Base-by-base conservation (phyloP, 1,140 invertebrate species). In the Andricus grossulariae region DNA sequence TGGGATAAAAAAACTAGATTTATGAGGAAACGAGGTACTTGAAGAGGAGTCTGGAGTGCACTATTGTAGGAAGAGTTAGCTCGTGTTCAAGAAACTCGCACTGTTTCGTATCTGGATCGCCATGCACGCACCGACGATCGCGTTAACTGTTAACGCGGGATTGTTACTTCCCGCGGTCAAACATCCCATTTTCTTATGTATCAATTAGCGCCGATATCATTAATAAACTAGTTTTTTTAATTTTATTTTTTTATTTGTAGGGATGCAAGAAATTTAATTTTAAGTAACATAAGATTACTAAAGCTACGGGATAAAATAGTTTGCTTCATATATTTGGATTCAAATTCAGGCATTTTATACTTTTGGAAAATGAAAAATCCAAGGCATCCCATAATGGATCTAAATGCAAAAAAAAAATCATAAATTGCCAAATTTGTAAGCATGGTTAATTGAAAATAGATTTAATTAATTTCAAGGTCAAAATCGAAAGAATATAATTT, bases 61-160 rank as follows among this genome's bases (percentile, higher is more conserved):
- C 71, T 72, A 52, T 72, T 72, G 16, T 5, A 72, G 71, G 50
- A 72, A 52, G 45, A 77, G 74, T 52, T 50, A 73, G 82, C 81
- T 84, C 82, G 82, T 85, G 85, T 82, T 81, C 82, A 80, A 89
- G 85, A 87, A 91, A 86, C 87, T 91, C 88, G 90, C 90, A 90
- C 90, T 91, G 90, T 90, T 92, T 92, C 89, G 88, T 91, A 92
- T 92, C 89, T 92, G 90, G 91, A 91, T 91, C 91, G 88, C 77
- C 66, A 74, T 89, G 80, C 87, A 91, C 88, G 90, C 89, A 88
- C 85, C 88, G 90, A 86, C 89, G 89, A 85, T 77, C 87, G 82
- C 86, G 84, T 85, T 90, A 89, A 88, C 87, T 82, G 86, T 86
- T 88, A 88, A 85, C 80, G 50, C 77, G 77, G 78, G 74, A 76